phyloP scores from a whole-genome alignment of 2,797 vertebrate genomes.

The Sylvia borin region DNA sequence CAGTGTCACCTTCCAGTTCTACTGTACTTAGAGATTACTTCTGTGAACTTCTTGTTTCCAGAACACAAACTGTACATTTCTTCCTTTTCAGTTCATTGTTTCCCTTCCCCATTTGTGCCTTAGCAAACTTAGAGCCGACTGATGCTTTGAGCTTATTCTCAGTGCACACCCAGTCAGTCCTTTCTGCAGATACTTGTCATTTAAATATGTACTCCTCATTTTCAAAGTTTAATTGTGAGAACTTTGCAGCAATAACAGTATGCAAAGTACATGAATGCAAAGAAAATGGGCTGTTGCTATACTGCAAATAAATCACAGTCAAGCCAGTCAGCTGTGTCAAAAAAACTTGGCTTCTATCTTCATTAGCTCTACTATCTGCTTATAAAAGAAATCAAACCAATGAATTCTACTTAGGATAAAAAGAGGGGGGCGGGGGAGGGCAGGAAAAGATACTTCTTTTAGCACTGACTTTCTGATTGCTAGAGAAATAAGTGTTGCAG shows the following conservation, averaged over 20 bases:
- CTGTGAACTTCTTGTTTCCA: neutral
- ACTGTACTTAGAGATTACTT: neutral
- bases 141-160: neutral
- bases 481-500: neutral
- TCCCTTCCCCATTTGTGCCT: neutral
- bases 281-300: neutral
- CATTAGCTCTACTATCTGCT: neutral
- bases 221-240: neutral
- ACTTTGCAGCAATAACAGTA: neutral
- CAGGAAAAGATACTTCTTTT: neutral
- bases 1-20: neutral
- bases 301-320: neutral
- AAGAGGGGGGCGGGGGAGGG: fast-evolving
- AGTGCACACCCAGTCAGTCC: neutral
- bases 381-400: neutral
- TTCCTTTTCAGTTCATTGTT: neutral
- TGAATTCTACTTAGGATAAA: neutral
- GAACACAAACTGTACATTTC: neutral
- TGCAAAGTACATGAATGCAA: neutral
- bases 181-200: neutral
- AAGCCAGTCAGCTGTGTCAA: neutral
- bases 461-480: neutral
- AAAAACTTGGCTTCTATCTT: neutral
- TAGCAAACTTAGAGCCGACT: neutral
- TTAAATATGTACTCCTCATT: neutral